phyloP scores from a whole-genome alignment of 2,888 invertebrate genomes.

The Hemistola chrysoprasaria region DNA sequence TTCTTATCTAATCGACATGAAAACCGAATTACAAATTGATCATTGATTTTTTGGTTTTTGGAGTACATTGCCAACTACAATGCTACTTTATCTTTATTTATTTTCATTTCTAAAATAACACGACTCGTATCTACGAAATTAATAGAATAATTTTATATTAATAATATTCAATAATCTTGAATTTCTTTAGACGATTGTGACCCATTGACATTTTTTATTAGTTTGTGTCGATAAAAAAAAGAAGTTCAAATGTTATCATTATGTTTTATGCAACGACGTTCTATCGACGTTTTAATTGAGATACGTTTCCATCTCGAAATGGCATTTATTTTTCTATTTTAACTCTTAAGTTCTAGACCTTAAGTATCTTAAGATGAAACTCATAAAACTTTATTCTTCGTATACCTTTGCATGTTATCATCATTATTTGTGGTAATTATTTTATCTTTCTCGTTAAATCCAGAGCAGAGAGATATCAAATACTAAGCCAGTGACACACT shows the following conservation, averaged over 20 bases:
- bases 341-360: conserved; percentile 42
- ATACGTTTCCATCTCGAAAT: conserved; percentile 39
- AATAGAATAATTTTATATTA: conserved; percentile 46
- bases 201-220: conserved; percentile 48
- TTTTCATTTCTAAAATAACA: conserved; percentile 40
- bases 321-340: conserved; percentile 62
- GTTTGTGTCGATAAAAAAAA: conserved; percentile 38
- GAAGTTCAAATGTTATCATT: conserved; percentile 51
- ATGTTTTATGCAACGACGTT: conserved; percentile 48
- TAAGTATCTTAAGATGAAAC: conserved; percentile 32
- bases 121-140: conserved; percentile 33
- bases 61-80: conserved; percentile 6
- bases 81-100: conserved; percentile 35
- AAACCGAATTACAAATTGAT: conserved; percentile 4
- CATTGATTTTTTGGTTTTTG: conserved; percentile 13
- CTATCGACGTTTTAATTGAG: conserved; percentile 39
- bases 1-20: conserved; percentile 15
- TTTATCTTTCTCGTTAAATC: conserved; percentile 18
- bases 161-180: conserved; percentile 51
- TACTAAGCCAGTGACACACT: too few species aligned
- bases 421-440: conserved; percentile 15
- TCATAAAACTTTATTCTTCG: conserved; percentile 21
- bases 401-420: conserved; percentile 19
- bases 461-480: conserved; percentile 8
- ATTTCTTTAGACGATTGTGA: conserved; percentile 42